Percentiles rank a stretch among this genome's conserved stretches.
Conservation (phyloP, 1,140 invertebrate species). For the Drosophila azteca region DNA sequence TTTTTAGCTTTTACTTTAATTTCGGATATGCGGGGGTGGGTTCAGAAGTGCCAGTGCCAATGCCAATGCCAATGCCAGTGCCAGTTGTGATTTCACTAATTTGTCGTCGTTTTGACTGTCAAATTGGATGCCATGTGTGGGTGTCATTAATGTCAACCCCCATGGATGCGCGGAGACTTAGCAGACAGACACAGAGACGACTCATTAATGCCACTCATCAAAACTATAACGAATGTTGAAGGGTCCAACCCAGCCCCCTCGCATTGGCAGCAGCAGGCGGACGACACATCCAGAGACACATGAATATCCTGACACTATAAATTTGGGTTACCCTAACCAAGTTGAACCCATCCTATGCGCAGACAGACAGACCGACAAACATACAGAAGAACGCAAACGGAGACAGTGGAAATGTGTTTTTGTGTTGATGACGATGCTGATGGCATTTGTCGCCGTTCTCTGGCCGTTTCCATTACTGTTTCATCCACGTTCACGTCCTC, state of each 20-base stretch:
- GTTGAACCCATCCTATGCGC: neutral
- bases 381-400: constrained; percentile 5
- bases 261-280: neutral
- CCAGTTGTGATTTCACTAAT: constrained; percentile 74
- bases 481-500: constrained; percentile 1
- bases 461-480: constrained; percentile 32
- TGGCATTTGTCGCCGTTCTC: constrained; percentile 70
- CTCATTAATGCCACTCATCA: constrained; percentile 82
- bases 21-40: no score
- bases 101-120: constrained; percentile 75
- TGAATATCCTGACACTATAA: constrained; percentile 76
- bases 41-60: neutral
- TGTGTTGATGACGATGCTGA: constrained; percentile 55
- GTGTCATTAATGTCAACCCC: constrained; percentile 76
- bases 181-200: constrained; percentile 72
- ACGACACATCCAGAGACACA: constrained; percentile 39
- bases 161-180: constrained; percentile 26
- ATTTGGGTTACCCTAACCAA: constrained; percentile 35
- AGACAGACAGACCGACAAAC: neutral
- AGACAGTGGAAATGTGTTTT: constrained; percentile 33
- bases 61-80: neutral
- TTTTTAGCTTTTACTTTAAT: no score
- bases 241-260: constrained; percentile 13
- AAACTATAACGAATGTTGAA: constrained; percentile 79
- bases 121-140: constrained; percentile 79